phyloP scores from a whole-genome alignment of 2,888 invertebrate species.

The Oeneis ivallda region DNA sequence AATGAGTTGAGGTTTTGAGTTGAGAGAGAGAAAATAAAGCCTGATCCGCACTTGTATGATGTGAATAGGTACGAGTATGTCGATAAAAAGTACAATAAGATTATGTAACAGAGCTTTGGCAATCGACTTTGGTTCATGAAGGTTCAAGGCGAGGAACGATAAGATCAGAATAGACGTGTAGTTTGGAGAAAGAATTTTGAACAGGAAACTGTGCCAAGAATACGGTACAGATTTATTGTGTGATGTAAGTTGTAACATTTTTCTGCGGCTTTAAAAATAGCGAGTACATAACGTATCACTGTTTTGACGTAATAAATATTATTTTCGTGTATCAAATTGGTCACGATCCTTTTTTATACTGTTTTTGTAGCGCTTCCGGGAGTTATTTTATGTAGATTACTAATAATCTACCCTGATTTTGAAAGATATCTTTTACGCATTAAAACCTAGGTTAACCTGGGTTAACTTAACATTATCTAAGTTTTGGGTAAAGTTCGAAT shows the following conservation, averaged over 20 bases:
- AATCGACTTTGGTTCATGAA: conserved; percentile 2
- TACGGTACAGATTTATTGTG: conserved; percentile 4
- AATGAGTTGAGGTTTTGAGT: too few species aligned
- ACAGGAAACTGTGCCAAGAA: conserved; percentile 6
- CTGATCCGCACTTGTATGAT: too few species aligned
- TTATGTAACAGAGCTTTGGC: conserved; percentile 15
- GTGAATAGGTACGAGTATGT: not conserved
- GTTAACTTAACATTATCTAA: too few species aligned
- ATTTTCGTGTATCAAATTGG: too few species aligned
- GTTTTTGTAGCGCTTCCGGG: too few species aligned
- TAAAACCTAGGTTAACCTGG: too few species aligned
- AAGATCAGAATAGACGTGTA: conserved; percentile 5
- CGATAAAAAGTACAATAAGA: not conserved
- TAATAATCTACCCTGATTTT: too few species aligned
- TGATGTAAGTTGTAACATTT: not conserved
- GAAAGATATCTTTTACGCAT: too few species aligned
- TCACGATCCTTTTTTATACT: too few species aligned
- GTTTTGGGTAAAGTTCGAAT: too few species aligned
- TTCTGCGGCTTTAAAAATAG: conserved; percentile 1
- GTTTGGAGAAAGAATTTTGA: conserved; percentile 12
- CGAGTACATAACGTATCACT: not conserved
- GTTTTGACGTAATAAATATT: conserved; percentile 8
- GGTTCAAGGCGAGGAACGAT: conserved; percentile 11
- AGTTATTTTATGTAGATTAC: too few species aligned
- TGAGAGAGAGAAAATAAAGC: too few species aligned